Base-by-base conservation (phyloP, 2,888 invertebrate genomes). In the Cecidostiba fungosa region DNA sequence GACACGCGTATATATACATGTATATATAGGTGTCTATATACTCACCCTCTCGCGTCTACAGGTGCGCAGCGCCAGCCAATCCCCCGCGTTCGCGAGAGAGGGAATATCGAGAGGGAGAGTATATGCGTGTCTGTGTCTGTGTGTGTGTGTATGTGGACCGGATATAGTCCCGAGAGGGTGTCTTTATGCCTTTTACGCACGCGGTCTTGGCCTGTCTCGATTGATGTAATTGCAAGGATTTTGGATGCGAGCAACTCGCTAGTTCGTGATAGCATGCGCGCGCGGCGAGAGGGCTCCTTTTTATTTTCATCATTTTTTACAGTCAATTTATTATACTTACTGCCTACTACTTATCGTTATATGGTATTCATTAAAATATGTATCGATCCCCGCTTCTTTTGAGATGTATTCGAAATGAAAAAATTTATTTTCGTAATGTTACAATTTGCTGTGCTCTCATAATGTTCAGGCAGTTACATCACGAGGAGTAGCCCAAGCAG, bases 51-150 rank as follows among this genome's bases (percentile, higher is more conserved):
- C 54, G n/a, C n/a, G 54, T 59, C 54, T 59, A 59, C 54, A 59
- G 77, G 80, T 77, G 80, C 77, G 29, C 16, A 70, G 70, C 70
- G 70, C 19, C 70, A 32, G 70, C 70, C 36, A 70, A 36, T 70
- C 32, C 36, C 70, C 23, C n/a, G 36, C 36, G 54, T 59, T 59
- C n/a, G 54, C 54, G 54, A 23, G 54, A 59, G 54, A 23, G n/a
- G 6, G 54, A 59, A 19, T 19, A 54, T 54, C n/a, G 54, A 59
- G 54, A n/a, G 54, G 23, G 54, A 59, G 54, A 59, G 54, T 19
- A n/a, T n/a, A n/a, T 4, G 5, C n/a, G 54, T 5, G 19, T 5
- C 3, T n/a, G n/a, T n/a, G n/a, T 54, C n/a, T 54, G n/a, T n/a
- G 16, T 47, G 14, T 47, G 47, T 47, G 50, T 19, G 50, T 19